phyloP scores from a whole-genome alignment of 2,797 vertebrate species.

The Zonotrichia albicollis region DNA sequence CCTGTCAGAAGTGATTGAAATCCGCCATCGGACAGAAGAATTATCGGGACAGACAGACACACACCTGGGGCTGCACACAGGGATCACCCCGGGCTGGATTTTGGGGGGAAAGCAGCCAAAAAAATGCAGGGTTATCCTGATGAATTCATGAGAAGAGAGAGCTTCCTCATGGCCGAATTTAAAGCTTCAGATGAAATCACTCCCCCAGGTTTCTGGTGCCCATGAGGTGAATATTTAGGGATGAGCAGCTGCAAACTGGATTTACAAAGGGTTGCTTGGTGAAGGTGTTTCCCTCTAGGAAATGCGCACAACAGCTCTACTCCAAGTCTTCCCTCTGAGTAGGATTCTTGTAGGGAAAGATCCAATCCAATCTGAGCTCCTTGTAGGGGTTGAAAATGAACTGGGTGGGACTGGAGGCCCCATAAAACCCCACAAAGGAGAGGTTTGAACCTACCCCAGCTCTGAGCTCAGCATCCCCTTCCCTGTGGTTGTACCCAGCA shows the following conservation, averaged over 20 bases:
- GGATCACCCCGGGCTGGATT: not conserved
- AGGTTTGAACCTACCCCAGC: not conserved
- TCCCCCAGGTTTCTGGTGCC: not conserved
- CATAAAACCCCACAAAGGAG: not conserved
- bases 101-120: not conserved
- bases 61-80: not conserved
- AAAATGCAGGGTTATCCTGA: not conserved
- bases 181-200: not conserved
- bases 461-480: accelerated
- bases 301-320: accelerated
- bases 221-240: not conserved
- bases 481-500: not conserved
- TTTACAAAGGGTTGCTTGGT: not conserved
- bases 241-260: not conserved
- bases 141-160: not conserved
- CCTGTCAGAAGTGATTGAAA: conserved; percentile 19
- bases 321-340: not conserved
- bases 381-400: not conserved
- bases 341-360: not conserved
- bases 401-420: not conserved
- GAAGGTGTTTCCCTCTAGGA: not conserved
- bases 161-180: not conserved
- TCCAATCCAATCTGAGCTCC: not conserved
- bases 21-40: not conserved
- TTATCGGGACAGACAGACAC: not conserved